These are phyloP conservation scores for Caenorhabditis tropicalis DNA, from an alignment of 1,140 invertebrate species.

Conservation along the genomic window DNA sequence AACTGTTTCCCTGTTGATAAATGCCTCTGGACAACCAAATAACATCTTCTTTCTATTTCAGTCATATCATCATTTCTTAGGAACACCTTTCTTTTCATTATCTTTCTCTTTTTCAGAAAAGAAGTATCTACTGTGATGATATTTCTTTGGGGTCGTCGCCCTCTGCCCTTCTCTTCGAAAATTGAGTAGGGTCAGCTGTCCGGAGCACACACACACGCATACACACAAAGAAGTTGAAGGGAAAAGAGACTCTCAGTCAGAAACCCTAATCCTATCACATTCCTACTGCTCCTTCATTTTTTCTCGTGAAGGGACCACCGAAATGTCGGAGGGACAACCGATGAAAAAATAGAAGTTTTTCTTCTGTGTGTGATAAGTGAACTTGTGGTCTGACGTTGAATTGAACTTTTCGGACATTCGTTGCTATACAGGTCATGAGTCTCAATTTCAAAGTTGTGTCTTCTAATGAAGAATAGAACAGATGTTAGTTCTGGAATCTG, in stretches of 20 bases:
- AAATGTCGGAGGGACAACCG: not conserved
- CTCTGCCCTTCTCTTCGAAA: conserved; percentile 1
- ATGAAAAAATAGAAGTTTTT: not conserved
- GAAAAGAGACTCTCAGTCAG: not conserved
- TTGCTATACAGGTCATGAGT: not conserved
- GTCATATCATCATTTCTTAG: too few relatives aligned
- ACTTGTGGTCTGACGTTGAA: not conserved
- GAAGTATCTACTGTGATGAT: conserved; percentile 8
- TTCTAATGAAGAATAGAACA: not conserved
- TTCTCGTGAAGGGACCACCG: not conserved
- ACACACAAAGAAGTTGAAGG: not conserved
- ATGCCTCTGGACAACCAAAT: not conserved
- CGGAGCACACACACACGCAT: conserved; percentile 5
- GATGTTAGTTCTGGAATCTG: not conserved
- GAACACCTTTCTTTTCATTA: not conserved
- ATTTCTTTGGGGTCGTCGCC: not conserved
- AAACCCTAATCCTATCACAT: conserved; percentile 9
- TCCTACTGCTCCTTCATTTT: conserved; percentile 5
- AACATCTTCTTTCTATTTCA: too few relatives aligned
- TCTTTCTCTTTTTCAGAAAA: not conserved
- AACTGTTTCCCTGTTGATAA: not conserved
- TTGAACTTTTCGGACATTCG: conserved; percentile 32
- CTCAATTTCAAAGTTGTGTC: not conserved
- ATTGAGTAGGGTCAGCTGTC: conserved; percentile 42
- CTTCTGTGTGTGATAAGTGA: not conserved